Base-by-base conservation (phyloP, 2,888 invertebrate genomes). In the Hoplodrina ambigua region DNA sequence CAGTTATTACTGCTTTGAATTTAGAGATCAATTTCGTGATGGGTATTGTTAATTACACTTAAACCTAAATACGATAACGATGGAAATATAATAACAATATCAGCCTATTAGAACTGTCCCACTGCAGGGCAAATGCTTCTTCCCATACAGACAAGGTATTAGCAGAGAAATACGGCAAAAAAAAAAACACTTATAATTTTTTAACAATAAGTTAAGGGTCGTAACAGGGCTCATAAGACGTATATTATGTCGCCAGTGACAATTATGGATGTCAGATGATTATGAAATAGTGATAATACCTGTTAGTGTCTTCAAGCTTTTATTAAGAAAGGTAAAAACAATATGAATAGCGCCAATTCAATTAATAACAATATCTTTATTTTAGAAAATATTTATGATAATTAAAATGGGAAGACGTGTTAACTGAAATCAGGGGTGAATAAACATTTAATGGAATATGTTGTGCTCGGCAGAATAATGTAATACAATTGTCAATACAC, bases 401-500 rank as follows among this genome's bases (percentile, higher is more conserved):
- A 4, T 15, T 46, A 6, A 46, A 69, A 13, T 15, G 15, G 52
- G 46, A 53, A 8, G 11, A 52, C 46, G 44, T 52, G 44, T 25
- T 56, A 30, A 20, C 71, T 46, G 25, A 44, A 70, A 20, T 56
- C 30, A 56, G 46, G n/a, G 25, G 20, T 46, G 7, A 30, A 71
- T 71, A 46, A 17, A 25, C 46, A 72, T 52, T 70, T 78, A 70
- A 72, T 78, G 50, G 44, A 69, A 37, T 33, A 77, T 20, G 20
- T 30, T 49, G 50, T 77, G 33, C 50, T 78, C 11, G 49, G 69
- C 33, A 50, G n/a, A 69, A 33, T 75, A 46, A 19, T 56, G 50
- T 50, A 69, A 69, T 37, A 77, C 56, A 56, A 68, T 69, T 52
- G 55, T 46, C 78, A 57, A 63, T 74, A 54, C 74, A 41, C 17